phyloP scores from a whole-genome alignment of 2,797 vertebrate genomes.

The Xenops minutus region DNA sequence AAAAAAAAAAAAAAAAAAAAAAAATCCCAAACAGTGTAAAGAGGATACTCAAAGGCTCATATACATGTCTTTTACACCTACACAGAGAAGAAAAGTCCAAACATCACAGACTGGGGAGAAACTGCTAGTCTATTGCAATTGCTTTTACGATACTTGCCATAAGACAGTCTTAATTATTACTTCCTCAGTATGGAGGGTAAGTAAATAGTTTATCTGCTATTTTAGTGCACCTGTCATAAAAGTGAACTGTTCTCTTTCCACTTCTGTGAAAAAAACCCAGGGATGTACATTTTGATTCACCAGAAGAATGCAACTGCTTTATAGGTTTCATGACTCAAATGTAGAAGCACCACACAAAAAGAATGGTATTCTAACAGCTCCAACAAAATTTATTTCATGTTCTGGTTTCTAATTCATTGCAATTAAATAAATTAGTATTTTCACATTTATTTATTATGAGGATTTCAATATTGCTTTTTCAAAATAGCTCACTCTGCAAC shows the following conservation, averaged over 20 bases:
- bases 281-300: neutral
- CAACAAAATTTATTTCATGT: neutral
- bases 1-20: too few species aligned
- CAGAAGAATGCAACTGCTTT: neutral
- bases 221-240: neutral
- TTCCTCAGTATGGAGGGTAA: neutral
- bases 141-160: neutral
- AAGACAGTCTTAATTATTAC: neutral
- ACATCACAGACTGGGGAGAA: neutral
- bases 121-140: neutral
- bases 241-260: neutral
- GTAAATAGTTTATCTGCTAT: neutral
- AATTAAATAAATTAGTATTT: neutral
- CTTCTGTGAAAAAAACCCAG: neutral
- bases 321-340: neutral
- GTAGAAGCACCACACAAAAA: neutral
- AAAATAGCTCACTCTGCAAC: neutral
- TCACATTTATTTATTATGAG: neutral
- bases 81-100: neutral
- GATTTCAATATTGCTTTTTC: neutral
- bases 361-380: neutral
- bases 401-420: neutral
- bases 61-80: neutral
- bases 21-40: neutral
- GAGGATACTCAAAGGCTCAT: neutral